These are phyloP conservation scores for Bellardia bayeri DNA, from an alignment of 2,888 invertebrate genomes.

Conservation along the genomic window DNA sequence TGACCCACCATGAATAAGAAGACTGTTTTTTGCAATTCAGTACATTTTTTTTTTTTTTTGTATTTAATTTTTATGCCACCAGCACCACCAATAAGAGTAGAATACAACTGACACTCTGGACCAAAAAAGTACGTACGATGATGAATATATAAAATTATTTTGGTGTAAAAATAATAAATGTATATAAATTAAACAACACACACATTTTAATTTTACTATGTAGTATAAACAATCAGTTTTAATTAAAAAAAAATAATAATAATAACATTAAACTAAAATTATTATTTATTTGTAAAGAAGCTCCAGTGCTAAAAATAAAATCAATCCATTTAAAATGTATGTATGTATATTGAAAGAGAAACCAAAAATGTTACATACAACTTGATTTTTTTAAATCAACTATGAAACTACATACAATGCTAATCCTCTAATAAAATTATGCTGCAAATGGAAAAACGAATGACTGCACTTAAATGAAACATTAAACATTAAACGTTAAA, in stretches of 20 bases:
- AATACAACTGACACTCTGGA: slow-evolving; percentile 77
- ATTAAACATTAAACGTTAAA: slow-evolving; percentile 47
- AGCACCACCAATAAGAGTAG: slow-evolving; percentile 80
- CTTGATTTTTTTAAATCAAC: not conserved
- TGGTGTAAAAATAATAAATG: slow-evolving; percentile 60
- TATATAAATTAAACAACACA: slow-evolving; percentile 61
- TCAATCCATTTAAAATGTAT: not conserved
- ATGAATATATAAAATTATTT: slow-evolving; percentile 65
- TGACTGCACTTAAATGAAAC: not conserved
- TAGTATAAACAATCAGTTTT: slow-evolving; percentile 60
- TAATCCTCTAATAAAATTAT: not conserved
- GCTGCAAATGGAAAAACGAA: slow-evolving; percentile 14
- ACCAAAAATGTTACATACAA: slow-evolving; percentile 52
- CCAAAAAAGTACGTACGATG: slow-evolving; percentile 74
- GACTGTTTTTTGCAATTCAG: slow-evolving; percentile 76
- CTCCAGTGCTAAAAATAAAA: slow-evolving; percentile 55
- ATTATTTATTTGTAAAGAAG: slow-evolving; percentile 36
- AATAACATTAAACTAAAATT: slow-evolving; percentile 26
- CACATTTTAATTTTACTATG: slow-evolving; percentile 37
- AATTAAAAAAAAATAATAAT: slow-evolving; percentile 21
- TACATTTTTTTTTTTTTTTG: slow-evolving; percentile 67
- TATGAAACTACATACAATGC: not conserved
- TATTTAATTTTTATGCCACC: slow-evolving; percentile 75
- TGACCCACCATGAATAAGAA: slow-evolving; percentile 81
- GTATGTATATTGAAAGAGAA: not conserved